Percentiles rank a stretch among this genome's conserved stretches.
phyloP scores from a whole-genome alignment of 2,797 vertebrate genomes.

The Catamblyrhynchus diadema region DNA sequence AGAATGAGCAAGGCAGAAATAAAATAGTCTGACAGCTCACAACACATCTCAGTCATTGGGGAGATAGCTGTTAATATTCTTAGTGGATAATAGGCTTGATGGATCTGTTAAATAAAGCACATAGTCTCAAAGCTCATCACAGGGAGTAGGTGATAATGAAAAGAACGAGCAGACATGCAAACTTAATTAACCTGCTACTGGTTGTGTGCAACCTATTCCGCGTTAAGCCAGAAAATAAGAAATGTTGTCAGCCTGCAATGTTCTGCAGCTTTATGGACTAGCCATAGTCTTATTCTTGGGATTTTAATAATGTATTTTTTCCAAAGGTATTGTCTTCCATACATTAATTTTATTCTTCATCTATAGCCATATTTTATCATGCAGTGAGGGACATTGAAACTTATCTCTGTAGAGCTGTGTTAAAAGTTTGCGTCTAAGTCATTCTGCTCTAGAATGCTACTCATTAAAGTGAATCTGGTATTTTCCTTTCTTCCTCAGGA shows the following conservation, averaged over 20 bases:
- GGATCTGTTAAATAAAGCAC: slow-evolving; percentile 26
- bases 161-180: background rate
- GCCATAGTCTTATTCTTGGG: background rate
- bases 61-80: slow-evolving; percentile 24
- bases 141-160: background rate
- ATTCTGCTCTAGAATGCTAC: background rate
- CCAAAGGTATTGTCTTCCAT: background rate
- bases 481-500: background rate
- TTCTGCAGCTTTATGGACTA: background rate
- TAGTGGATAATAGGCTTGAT: slow-evolving; percentile 26
- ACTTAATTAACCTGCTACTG: background rate
- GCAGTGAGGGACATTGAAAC: background rate
- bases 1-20: slow-evolving; percentile 32
- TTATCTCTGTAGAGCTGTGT: background rate
- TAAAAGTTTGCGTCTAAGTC: background rate
- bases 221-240: background rate
- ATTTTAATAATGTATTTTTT: background rate
- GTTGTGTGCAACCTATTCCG: background rate
- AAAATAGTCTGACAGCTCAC: slow-evolving; percentile 27
- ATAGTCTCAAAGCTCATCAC: background rate
- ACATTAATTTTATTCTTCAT: background rate
- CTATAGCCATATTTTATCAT: background rate
- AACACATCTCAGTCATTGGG: background rate
- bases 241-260: background rate
- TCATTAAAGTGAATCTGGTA: background rate